Percentiles rank a stretch among this genome's conserved stretches.
These are phyloP conservation scores for Burhinus oedicnemus DNA, from an alignment of 2,113 vertebrate genomes.

Conservation along the genomic window DNA sequence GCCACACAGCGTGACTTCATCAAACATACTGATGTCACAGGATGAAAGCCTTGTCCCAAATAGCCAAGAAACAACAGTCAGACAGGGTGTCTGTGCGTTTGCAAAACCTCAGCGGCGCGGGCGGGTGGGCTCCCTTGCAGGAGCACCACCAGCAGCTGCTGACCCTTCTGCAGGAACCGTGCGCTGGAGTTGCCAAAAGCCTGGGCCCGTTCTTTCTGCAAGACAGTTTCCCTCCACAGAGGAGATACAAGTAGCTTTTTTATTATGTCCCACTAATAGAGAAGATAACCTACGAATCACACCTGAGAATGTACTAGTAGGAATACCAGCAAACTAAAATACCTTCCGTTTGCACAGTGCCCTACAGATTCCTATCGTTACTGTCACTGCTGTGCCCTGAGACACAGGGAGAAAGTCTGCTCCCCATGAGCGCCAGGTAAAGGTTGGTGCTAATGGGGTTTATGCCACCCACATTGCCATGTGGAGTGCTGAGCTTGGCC, in stretches of 20 bases:
- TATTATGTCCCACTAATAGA: neutral
- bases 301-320: neutral
- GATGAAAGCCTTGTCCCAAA: neutral
- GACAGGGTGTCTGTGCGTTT: fast-evolving
- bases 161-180: neutral
- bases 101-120: fast-evolving
- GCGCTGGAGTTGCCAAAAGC: fast-evolving
- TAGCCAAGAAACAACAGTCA: fast-evolving
- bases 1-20: neutral
- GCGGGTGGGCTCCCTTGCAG: fast-evolving
- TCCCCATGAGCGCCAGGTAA: fast-evolving
- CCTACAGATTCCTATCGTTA: neutral
- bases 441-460: fast-evolving
- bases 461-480: neutral
- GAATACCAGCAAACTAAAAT: neutral
- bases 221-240: neutral
- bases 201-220: fast-evolving
- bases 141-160: neutral
- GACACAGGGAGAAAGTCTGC: neutral
- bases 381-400: neutral
- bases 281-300: neutral
- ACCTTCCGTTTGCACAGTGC: neutral
- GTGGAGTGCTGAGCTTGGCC: neutral
- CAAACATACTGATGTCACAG: neutral
- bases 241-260: neutral